phyloP scores from a whole-genome alignment of 2,113 vertebrate genomes.

The Tetrax tetrax region DNA sequence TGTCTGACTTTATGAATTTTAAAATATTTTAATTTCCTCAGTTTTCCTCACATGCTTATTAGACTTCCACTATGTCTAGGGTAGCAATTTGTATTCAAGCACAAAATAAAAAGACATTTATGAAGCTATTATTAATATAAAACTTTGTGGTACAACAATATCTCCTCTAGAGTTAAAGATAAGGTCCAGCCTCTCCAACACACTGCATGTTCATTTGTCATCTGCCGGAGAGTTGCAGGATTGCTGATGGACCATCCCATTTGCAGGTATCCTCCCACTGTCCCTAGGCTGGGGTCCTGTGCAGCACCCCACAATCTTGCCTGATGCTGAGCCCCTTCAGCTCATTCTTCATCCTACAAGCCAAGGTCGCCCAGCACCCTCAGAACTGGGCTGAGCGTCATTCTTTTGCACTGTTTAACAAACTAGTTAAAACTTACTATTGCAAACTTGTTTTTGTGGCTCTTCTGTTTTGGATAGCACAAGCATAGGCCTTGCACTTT shows the following conservation, averaged over 20 bases:
- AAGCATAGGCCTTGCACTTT: neutral
- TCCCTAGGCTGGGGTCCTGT: accelerated
- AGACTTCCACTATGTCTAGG: neutral
- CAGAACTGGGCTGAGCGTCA: neutral
- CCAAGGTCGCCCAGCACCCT: neutral
- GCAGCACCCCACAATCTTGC: neutral
- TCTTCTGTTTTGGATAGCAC: neutral
- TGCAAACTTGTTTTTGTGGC: neutral
- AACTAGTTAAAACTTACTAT: neutral
- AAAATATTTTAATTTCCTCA: neutral
- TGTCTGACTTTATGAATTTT: neutral
- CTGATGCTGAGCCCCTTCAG: neutral
- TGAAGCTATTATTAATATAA: neutral
- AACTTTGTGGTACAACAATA: neutral
- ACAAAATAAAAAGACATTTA: neutral
- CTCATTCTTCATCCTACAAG: neutral
- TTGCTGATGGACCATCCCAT: neutral
- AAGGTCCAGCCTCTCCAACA: neutral
- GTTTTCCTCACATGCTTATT: neutral
- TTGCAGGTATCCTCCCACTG: neutral
- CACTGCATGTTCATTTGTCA: neutral
- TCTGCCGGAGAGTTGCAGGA: neutral
- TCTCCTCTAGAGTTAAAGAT: neutral
- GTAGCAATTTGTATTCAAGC: neutral
- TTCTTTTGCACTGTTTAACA: neutral